These are phyloP conservation scores for Callochromis pleurospilus DNA, from an alignment of 2,113 vertebrate genomes.

Conservation along the genomic window DNA sequence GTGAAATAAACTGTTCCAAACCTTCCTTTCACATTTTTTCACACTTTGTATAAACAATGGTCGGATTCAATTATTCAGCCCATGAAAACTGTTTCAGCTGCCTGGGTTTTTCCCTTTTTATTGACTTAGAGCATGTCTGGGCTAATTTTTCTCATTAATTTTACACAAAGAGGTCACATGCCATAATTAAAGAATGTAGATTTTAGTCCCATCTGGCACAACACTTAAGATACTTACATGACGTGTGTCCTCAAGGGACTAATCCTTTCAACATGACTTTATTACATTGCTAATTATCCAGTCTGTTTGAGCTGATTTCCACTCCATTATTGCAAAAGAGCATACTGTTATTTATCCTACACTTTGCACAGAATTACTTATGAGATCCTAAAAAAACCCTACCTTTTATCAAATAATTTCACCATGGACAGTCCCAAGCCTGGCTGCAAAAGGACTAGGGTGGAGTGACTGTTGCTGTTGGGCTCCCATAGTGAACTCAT, in stretches of 20 bases:
- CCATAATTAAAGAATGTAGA: neutral
- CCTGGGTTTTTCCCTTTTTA: neutral
- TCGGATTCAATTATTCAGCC: neutral
- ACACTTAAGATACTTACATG: conserved; percentile 11
- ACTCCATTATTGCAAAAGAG: neutral
- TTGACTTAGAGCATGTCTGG: neutral
- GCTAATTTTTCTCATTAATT: conserved; percentile 14
- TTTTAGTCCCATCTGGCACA: neutral
- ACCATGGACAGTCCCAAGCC: neutral
- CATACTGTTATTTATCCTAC: neutral
- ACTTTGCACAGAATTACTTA: neutral
- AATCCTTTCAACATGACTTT: neutral
- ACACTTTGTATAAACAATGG: neutral
- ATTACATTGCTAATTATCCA: conserved; percentile 16
- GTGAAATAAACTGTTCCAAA: neutral
- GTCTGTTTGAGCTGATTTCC: neutral
- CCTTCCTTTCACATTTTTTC: neutral
- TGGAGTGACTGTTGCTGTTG: neutral
- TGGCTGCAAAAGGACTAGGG: neutral
- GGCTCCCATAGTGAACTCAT: neutral
- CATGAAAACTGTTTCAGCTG: neutral
- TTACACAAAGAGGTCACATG: neutral
- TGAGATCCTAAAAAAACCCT: rapidly evolving
- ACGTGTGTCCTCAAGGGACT: neutral
- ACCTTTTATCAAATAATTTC: neutral